phyloP scores from a whole-genome alignment of 2,888 invertebrate species.

The Drosophila borborema region DNA sequence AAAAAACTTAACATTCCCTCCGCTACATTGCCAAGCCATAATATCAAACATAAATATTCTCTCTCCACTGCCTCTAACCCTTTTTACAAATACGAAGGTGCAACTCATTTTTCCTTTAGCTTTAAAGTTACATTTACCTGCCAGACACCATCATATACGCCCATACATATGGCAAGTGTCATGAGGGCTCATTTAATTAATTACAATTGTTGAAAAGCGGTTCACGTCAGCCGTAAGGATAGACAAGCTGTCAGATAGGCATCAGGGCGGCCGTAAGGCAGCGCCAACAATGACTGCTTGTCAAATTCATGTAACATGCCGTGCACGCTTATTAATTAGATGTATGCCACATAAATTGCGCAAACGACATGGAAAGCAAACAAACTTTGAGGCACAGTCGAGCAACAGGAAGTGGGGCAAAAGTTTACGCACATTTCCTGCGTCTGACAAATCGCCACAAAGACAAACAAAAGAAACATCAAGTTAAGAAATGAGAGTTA shows the following conservation, averaged over 20 bases:
- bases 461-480: not conserved
- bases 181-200: conserved; percentile 52
- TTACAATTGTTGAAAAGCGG: conserved; percentile 47
- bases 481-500: conserved; percentile 33
- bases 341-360: conserved; percentile 61
- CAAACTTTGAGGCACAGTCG: conserved; percentile 1
- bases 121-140: not conserved
- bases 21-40: too few species aligned
- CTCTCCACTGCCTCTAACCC: not conserved
- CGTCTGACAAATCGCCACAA: conserved; percentile 44
- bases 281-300: conserved; percentile 30
- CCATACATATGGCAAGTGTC: conserved; percentile 10
- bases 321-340: conserved; percentile 64
- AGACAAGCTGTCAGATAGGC: conserved; percentile 41
- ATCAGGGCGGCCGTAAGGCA: conserved; percentile 17
- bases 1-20: too few species aligned
- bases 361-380: conserved; percentile 45
- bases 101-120: not conserved
- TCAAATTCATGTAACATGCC: conserved; percentile 21
- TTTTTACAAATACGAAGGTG: too few species aligned
- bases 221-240: conserved; percentile 27
- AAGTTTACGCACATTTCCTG: conserved; percentile 11
- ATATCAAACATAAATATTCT: not conserved
- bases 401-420: not conserved
- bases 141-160: not conserved